phyloP scores from a whole-genome alignment of 2,113 vertebrate genomes.

The Lynx canadensis region DNA sequence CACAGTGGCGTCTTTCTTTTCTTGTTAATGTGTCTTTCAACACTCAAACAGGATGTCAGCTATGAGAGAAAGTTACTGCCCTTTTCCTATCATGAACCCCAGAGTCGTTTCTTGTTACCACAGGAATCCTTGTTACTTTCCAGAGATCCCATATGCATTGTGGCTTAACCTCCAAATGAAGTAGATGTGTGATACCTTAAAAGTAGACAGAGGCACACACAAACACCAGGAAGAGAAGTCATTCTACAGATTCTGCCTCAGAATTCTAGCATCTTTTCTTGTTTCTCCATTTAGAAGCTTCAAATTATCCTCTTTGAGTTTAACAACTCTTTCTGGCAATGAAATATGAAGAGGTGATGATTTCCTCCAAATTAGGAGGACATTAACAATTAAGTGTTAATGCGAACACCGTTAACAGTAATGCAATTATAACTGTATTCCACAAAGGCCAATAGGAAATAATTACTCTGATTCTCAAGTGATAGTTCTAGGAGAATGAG shows the following conservation, averaged over 20 bases:
- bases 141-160: conserved; percentile 12
- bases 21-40: conserved; percentile 79
- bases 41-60: conserved; percentile 73
- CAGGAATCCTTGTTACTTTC: conserved; percentile 65
- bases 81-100: conserved; percentile 66
- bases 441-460: conserved; percentile 87
- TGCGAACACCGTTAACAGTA: conserved; percentile 82
- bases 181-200: background rate
- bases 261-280: conserved; percentile 21
- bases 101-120: conserved; percentile 39
- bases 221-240: background rate
- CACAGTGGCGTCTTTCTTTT: conserved; percentile 69
- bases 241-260: background rate
- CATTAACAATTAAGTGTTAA: conserved; percentile 88
- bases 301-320: conserved; percentile 56
- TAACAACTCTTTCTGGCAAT: conserved; percentile 79
- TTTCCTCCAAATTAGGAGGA: conserved; percentile 84
- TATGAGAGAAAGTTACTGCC: conserved; percentile 59
- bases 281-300: conserved; percentile 50
- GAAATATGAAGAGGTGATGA: conserved; percentile 83
- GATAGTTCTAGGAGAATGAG: conserved; percentile 83
- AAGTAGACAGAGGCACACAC: conserved; percentile 11
- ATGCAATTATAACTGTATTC: conserved; percentile 87
- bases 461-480: conserved; percentile 89
- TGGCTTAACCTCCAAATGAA: conserved; percentile 65